Base-by-base conservation (phyloP, 92 coral and sea anemone species). In the Parazoanthus darwini region DNA sequence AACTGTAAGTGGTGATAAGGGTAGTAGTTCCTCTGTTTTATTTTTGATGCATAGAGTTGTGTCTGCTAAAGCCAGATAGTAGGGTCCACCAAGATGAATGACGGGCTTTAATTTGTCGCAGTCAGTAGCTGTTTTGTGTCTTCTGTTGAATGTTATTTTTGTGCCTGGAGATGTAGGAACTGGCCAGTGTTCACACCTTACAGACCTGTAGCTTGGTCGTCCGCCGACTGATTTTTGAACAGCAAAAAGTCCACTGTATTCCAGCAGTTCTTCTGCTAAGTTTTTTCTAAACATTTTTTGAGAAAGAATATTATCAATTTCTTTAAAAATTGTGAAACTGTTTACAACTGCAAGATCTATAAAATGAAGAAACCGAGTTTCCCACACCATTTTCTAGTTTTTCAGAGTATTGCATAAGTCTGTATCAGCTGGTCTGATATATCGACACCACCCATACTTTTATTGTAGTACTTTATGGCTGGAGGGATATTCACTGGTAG, bases 311-410 rank as follows among this genome's bases (percentile, higher is more conserved):
- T 65, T 80, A 9, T 75, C 83, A 18, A 80, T 58, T 33, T 65
- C 37, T 23, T 86, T 71, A 29, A 36, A 66, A 8, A 66, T 79
- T 8, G 79, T 86, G 71, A 48, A 89, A 38, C 85, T 73, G 63
- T 89, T 89, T 5, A 83, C 88, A 82, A 89, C 77, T n/a, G 88
- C 78, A 75, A 89, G 16, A 85, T 89, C 89, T 38, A 90, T 90
- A 36, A 86, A 79, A 37, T 90, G 92, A 48, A 79, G 75, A 54
- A 85, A 85, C 51, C 77, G 35, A 26, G 76, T 68, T 50, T 90
- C 86, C 89, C 92, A 90, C 89, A 90, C 89, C 89, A 90, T 29
- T 85, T 58, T 18, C 22, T 58, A 58, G 65, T 13, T 58, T 58
- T 11, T 58, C 70, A 23, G 23, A 79, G 44, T 10, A 79, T 70